Percentiles rank a stretch among this genome's conserved stretches.
phyloP scores from a whole-genome alignment of 2,797 vertebrate species.

The Anabacerthia variegaticeps region DNA sequence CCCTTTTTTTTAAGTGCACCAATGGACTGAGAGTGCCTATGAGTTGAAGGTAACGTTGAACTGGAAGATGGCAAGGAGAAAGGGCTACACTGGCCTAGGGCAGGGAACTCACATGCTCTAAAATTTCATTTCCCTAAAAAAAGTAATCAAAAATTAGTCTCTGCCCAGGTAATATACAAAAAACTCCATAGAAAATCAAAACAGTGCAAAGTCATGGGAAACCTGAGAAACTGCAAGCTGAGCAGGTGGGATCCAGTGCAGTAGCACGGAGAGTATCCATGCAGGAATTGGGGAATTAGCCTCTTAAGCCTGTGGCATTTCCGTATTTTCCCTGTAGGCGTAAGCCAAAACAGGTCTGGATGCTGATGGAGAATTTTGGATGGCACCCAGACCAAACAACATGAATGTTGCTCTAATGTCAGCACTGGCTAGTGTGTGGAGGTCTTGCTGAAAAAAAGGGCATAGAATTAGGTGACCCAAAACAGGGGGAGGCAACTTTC shows the following conservation, averaged over 20 bases:
- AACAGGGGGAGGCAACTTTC: neutral
- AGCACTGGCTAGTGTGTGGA: neutral
- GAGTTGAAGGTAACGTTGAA: neutral
- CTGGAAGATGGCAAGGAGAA: neutral
- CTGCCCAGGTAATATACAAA: neutral
- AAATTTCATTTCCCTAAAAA: neutral
- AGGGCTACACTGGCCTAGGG: neutral
- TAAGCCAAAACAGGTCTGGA: neutral
- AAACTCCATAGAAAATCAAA: neutral
- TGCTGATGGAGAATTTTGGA: neutral
- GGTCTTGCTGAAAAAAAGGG: neutral
- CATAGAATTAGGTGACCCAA: neutral
- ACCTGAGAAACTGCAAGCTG: neutral
- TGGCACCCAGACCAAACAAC: neutral
- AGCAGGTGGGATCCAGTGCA: neutral
- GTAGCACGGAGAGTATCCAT: neutral
- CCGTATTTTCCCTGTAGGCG: neutral
- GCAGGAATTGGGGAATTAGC: neutral
- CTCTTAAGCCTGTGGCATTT: neutral
- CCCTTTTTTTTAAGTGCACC: too few species aligned
- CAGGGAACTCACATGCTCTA: fast-evolving
- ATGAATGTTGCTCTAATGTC: neutral
- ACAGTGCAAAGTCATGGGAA: neutral
- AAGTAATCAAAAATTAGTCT: neutral
- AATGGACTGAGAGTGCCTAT: neutral